Evolutionary conservation across 2,113 vertebrate species (phyloP), one percentile per base, ranked within the genome.

Genomic region (Oophaga pumilio): DNA sequence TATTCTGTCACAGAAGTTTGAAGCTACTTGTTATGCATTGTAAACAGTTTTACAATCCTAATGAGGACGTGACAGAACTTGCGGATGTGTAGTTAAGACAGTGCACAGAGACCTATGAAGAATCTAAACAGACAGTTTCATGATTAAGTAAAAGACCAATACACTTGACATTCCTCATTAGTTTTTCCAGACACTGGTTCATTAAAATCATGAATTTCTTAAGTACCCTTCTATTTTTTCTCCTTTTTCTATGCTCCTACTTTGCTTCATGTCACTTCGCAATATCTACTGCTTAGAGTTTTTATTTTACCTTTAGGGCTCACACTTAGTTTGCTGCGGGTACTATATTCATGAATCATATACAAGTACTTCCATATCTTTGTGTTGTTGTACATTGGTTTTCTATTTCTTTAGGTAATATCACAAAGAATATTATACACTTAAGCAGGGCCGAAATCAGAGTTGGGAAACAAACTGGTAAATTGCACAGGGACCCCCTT

Each of bases 131-230:
- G 79, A 82, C 17, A 82, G 17, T 12, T 66, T 64, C 33, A 64
- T 64, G 28, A 28, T 59, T 59, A 80, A 18, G 60, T 82, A n/a
- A 82, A 43, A 66, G 33, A 22, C 60, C 60, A 82, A 66, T 82
- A 66, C 22, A 17, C 60, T 68, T 52, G 33, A 52, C 43, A 68
- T 68, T 82, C 33, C 60, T 82, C 43, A 66, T 82, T 66, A 50
- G 60, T 68, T 82, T 82, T 52, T 79, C n/a, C n/a, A 26, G 18
- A 79, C 17, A 57, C 52, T 28, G 52, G 74, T 52, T 57, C 52
- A 79, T 79, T 79, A 79, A 79, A 52, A 57, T 59, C n/a, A 79
- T 59, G 50, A 73, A 78, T 79, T 79, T 79, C n/a, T 18, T 56
- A 59, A 52, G 22, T 56, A 79, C 14, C 0, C n/a, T 28, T 79